phyloP scores from a whole-genome alignment of 2,888 invertebrate species.

The Euplagia quadripunctaria region DNA sequence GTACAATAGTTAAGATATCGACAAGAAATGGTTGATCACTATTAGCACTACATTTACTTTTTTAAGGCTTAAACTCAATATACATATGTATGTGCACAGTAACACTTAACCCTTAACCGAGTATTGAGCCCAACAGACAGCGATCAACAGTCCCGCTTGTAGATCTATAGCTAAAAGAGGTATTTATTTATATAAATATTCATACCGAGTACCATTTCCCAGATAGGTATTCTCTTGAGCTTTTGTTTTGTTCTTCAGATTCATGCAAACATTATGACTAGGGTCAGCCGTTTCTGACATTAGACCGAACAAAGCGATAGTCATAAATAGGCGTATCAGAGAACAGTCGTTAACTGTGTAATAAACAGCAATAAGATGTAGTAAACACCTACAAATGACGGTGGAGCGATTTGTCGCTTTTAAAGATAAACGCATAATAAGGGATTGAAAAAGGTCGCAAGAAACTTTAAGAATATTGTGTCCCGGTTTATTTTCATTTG shows the following conservation, averaged over 20 bases:
- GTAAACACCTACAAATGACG: slow-evolving; percentile 49
- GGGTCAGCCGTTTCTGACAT: slow-evolving; percentile 41
- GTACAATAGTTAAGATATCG: not conserved
- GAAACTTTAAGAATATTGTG: not conserved
- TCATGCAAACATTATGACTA: slow-evolving; percentile 32
- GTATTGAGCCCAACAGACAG: not conserved
- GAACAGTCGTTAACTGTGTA: slow-evolving; percentile 40
- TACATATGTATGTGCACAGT: not conserved
- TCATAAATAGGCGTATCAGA: slow-evolving; percentile 35
- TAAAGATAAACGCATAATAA: not conserved
- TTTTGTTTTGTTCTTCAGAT: slow-evolving; percentile 41
- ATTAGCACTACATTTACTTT: not conserved
- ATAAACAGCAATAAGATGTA: slow-evolving; percentile 44
- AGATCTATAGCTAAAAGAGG: not conserved
- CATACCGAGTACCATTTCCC: not conserved
- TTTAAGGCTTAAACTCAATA: not conserved
- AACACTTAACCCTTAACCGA: not conserved
- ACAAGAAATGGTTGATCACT: not conserved
- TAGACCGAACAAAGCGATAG: slow-evolving; percentile 41
- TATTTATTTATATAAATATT: not conserved
- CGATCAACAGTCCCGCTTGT: not conserved
- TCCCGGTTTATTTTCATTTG: not conserved
- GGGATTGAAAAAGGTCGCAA: not conserved
- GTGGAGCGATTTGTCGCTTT: slow-evolving; percentile 25
- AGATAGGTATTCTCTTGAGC: slow-evolving; percentile 3